Evolutionary conservation across 2,113 vertebrate genomes (phyloP).

Genomic region (Excalfactoria chinensis): DNA sequence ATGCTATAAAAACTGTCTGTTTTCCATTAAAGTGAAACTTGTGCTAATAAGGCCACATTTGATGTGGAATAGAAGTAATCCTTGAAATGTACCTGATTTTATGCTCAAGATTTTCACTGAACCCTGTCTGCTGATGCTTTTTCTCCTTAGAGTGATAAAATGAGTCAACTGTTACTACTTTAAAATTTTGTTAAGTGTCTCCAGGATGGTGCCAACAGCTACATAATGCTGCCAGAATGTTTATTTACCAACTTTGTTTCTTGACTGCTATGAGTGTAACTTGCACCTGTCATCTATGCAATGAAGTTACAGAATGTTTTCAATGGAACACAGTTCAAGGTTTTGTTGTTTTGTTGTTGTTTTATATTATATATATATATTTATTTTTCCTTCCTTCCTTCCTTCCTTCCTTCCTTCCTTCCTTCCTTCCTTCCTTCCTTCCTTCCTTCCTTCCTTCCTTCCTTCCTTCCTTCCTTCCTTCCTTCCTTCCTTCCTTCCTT

Average conservation of each 20-base stretch:
- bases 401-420: rapidly evolving
- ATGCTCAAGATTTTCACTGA: neutral
- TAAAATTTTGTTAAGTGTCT: neutral
- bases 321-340: neutral
- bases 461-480: too few relatives aligned
- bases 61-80: neutral
- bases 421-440: neutral
- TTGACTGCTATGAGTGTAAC: neutral
- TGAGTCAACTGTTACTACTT: neutral
- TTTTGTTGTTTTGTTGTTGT: neutral
- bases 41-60: neutral
- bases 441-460: too few relatives aligned
- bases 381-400: neutral
- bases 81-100: neutral
- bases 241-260: neutral
- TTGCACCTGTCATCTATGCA: neutral
- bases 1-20: neutral
- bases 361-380: neutral
- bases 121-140: neutral
- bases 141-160: neutral
- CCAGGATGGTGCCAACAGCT: neutral
- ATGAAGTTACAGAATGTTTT: neutral
- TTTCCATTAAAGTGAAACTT: neutral
- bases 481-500: too few relatives aligned
- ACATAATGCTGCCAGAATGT: neutral